A percentile compares a stretch with the other conserved stretches of the same genome.
Evolutionary conservation across 1,140 invertebrate species (phyloP).

Genomic region (Spodoptera litura): DNA sequence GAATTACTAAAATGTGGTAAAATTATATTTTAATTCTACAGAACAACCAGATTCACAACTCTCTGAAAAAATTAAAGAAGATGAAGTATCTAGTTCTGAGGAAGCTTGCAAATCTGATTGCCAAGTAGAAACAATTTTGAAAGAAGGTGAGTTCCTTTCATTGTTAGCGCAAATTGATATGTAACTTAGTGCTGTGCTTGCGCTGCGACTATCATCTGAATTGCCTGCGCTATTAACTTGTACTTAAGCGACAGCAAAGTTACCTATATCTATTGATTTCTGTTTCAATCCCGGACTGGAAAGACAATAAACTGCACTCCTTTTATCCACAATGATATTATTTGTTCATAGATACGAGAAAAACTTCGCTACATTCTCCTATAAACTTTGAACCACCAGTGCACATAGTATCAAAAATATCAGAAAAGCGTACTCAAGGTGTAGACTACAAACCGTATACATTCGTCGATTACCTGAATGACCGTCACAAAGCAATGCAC

Average conservation of each 20-base stretch:
- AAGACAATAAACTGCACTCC: not conserved
- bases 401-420: constrained; percentile 45
- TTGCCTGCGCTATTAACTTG: too few relatives aligned
- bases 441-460: constrained; percentile 13
- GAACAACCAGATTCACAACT: constrained; percentile 68
- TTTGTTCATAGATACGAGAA: constrained; percentile 51
- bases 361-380: constrained; percentile 9
- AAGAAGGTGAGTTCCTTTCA: constrained; percentile 55
- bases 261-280: too few relatives aligned
- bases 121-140: constrained; percentile 46
- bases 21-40: constrained; percentile 13
- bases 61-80: constrained; percentile 87
- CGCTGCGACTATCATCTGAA: too few relatives aligned
- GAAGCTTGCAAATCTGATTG: constrained; percentile 81
- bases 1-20: not conserved
- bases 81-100: constrained; percentile 91
- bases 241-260: too few relatives aligned
- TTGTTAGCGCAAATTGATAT: not conserved
- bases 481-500: constrained; percentile 67
- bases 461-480: constrained; percentile 33
- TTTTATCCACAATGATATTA: not conserved
- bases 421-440: constrained; percentile 30
- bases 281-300: too few relatives aligned
- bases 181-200: not conserved
- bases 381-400: constrained; percentile 50